phyloP scores from a whole-genome alignment of 37 sponge, comb jelly and placozoan species.

The Crambe crambe region DNA sequence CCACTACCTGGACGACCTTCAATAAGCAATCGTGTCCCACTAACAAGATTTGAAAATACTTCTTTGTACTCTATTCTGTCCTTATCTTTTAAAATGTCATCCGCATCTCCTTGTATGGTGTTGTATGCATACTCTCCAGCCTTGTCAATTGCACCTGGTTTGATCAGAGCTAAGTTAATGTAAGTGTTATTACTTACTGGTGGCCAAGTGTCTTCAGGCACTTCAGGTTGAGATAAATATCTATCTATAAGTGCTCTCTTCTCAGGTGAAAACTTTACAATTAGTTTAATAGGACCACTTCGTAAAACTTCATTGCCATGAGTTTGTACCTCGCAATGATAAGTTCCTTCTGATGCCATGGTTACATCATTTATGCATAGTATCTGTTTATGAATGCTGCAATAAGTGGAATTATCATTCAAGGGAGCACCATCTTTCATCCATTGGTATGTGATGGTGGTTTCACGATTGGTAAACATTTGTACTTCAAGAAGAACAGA shows the following conservation, averaged over 20 bases:
- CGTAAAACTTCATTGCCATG: background rate
- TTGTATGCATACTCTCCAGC: background rate
- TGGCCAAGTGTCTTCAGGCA: slow-evolving; percentile 16
- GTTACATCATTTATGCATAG: background rate
- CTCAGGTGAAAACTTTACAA: background rate
- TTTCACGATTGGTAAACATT: background rate
- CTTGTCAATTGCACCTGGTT: no score
- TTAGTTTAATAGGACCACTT: background rate
- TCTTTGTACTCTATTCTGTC: background rate
- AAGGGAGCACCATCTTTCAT: background rate
- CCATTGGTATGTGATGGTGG: background rate
- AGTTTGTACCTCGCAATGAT: background rate
- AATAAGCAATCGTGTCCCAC: background rate
- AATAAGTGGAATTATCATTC: background rate
- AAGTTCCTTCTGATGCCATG: background rate
- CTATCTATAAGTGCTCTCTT: background rate
- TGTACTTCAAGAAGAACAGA: background rate
- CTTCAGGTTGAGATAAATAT: background rate
- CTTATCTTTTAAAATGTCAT: slow-evolving; percentile 6
- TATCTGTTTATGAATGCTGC: background rate
- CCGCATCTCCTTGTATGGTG: background rate
- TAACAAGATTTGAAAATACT: background rate
- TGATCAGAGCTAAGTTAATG: slow-evolving; percentile 19
- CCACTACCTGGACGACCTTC: slow-evolving; percentile 36
- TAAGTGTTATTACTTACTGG: background rate